Conservation (phyloP, 2,797 vertebrate species). For the Leucoraja ocellata region DNA sequence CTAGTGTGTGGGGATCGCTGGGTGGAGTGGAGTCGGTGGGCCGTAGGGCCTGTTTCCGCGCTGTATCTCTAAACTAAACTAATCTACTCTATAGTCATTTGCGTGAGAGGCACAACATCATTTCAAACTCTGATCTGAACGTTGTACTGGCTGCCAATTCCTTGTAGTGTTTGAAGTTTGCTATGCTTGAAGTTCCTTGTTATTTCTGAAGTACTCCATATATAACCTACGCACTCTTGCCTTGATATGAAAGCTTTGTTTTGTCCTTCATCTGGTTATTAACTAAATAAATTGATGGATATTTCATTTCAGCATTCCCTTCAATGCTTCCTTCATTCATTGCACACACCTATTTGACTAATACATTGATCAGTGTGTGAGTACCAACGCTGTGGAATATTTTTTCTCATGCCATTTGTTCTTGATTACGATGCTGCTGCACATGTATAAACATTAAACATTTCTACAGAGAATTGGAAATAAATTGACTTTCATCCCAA, state of each 20-base stretch:
- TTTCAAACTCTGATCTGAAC: neutral
- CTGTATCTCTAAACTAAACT: too few relatives aligned
- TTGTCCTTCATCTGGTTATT: neutral
- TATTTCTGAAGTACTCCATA: constrained; percentile 19
- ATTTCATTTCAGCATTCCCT: neutral
- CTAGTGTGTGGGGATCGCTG: too few relatives aligned
- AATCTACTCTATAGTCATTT: neutral
- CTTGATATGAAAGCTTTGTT: neutral
- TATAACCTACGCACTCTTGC: neutral
- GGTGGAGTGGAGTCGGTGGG: too few relatives aligned
- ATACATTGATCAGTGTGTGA: neutral
- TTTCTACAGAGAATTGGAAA: neutral
- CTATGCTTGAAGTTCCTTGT: neutral
- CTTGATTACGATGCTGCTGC: neutral
- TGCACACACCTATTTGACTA: neutral
- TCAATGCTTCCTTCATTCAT: neutral
- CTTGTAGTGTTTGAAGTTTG: neutral
- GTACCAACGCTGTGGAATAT: neutral
- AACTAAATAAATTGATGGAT: neutral
- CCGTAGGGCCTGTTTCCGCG: too few relatives aligned
- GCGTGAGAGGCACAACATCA: neutral
- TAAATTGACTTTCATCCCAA: neutral
- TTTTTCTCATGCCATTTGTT: neutral
- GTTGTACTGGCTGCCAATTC: neutral
- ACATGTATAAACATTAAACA: neutral